These are phyloP conservation scores for Epinotia nisella DNA, from an alignment of 2,888 invertebrate genomes.

Conservation along the genomic window DNA sequence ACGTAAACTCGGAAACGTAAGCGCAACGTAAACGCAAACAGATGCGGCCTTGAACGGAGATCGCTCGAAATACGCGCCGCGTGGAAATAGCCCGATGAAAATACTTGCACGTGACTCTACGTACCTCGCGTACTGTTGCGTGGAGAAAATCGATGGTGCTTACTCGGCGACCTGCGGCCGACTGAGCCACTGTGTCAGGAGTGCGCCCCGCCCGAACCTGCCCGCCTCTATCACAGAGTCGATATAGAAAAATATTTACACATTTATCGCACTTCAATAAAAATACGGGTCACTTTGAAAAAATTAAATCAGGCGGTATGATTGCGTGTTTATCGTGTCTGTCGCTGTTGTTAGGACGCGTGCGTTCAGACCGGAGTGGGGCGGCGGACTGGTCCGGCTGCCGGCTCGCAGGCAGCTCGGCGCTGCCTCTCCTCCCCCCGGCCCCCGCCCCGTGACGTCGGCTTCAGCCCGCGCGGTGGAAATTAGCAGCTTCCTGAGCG, in stretches of 20 bases:
- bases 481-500: conserved; percentile 84
- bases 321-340: conserved; percentile 62
- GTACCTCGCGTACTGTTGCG: conserved; percentile 79
- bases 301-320: conserved; percentile 67
- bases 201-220: conserved; percentile 80
- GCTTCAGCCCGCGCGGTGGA: conserved; percentile 76
- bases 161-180: conserved; percentile 82
- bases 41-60: conserved; percentile 82
- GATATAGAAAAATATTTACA: conserved; percentile 68
- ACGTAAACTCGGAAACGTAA: conserved; percentile 67
- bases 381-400: conserved; percentile 75
- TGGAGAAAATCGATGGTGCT: conserved; percentile 83
- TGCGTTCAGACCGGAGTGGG: conserved; percentile 69
- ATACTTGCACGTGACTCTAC: conserved; percentile 82
- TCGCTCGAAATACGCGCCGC: conserved; percentile 79
- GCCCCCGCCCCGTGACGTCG: conserved; percentile 70
- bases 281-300: conserved; percentile 63
- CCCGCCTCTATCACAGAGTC: conserved; percentile 76
- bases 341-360: conserved; percentile 66
- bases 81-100: conserved; percentile 81
- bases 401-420: conserved; percentile 62
- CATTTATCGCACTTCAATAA: conserved; percentile 68
- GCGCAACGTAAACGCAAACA: conserved; percentile 78
- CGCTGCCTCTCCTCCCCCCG: conserved; percentile 56
- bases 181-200: conserved; percentile 86